Evolutionary conservation across 2,888 invertebrate genomes (phyloP).

Genomic region (Agrotis clavis): DNA sequence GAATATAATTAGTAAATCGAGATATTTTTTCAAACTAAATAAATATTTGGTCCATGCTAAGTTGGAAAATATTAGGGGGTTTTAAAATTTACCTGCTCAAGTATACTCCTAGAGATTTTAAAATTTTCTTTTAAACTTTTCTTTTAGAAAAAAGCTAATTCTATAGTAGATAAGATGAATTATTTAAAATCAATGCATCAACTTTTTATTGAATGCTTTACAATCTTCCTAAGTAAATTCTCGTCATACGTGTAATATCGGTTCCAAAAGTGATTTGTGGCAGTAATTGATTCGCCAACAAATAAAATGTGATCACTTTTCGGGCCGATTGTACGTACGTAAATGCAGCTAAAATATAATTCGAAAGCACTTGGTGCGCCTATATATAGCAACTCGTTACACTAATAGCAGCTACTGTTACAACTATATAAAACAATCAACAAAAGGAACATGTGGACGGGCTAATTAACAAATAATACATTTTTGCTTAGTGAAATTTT

Average conservation of each 20-base stretch:
- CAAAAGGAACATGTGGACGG: slow-evolving; percentile 71
- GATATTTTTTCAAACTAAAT: slow-evolving; percentile 71
- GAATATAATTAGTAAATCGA: slow-evolving; percentile 73
- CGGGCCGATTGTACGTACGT: slow-evolving; percentile 50
- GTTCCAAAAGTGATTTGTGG: slow-evolving; percentile 55
- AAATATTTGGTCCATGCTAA: slow-evolving; percentile 82
- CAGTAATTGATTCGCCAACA: slow-evolving; percentile 33
- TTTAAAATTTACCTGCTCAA: slow-evolving; percentile 69
- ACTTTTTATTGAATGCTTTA: slow-evolving; percentile 65
- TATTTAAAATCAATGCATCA: slow-evolving; percentile 64
- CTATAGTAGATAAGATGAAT: slow-evolving; percentile 68
- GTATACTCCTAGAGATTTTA: slow-evolving; percentile 69
- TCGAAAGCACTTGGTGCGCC: slow-evolving; percentile 72
- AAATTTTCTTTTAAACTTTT: slow-evolving; percentile 69
- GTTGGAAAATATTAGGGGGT: slow-evolving; percentile 71
- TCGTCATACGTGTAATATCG: slow-evolving; percentile 52
- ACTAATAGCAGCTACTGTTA: slow-evolving; percentile 69
- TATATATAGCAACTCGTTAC: slow-evolving; percentile 61
- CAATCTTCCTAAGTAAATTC: slow-evolving; percentile 56
- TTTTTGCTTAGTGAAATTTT: slow-evolving; percentile 17
- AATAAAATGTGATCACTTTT: slow-evolving; percentile 45
- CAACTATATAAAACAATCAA: slow-evolving; percentile 66
- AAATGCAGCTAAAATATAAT: slow-evolving; percentile 61
- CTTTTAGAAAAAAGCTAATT: slow-evolving; percentile 71
- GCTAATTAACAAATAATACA: slow-evolving; percentile 62